Conservation (phyloP, 2,113 vertebrate species). For the Alexandromys fortis region DNA sequence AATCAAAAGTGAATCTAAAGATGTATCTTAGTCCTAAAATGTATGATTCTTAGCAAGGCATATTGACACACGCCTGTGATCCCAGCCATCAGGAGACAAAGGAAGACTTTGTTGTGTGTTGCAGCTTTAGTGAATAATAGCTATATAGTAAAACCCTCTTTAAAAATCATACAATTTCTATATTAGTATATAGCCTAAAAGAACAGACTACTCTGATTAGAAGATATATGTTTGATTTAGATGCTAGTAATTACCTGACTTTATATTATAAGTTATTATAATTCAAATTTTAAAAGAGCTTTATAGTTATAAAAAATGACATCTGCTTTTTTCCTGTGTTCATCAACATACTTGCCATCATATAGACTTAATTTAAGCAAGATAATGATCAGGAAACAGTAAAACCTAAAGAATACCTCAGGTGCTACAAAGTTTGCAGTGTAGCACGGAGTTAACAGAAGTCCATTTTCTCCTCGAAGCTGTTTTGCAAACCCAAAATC, state of each 20-base stretch:
- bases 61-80: neutral
- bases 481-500: constrained; percentile 99
- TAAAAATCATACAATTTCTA: neutral
- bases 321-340: constrained; percentile 25
- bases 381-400: constrained; percentile 49
- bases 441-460: constrained; percentile 97
- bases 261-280: constrained; percentile 35
- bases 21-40: neutral
- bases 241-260: neutral
- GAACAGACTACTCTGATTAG: constrained; percentile 24
- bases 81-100: neutral
- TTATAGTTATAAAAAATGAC: neutral
- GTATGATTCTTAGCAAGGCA: neutral
- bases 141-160: neutral
- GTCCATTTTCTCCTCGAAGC: constrained; percentile 95
- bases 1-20: neutral
- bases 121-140: neutral
- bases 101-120: neutral
- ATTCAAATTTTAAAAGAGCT: constrained; percentile 51
- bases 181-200: neutral
- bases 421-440: constrained; percentile 99
- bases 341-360: neutral
- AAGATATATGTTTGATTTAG: constrained; percentile 11
- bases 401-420: constrained; percentile 88
- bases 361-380: constrained; percentile 51